Conservation (phyloP, 2,888 invertebrate species). For the Ischnura elegans region DNA sequence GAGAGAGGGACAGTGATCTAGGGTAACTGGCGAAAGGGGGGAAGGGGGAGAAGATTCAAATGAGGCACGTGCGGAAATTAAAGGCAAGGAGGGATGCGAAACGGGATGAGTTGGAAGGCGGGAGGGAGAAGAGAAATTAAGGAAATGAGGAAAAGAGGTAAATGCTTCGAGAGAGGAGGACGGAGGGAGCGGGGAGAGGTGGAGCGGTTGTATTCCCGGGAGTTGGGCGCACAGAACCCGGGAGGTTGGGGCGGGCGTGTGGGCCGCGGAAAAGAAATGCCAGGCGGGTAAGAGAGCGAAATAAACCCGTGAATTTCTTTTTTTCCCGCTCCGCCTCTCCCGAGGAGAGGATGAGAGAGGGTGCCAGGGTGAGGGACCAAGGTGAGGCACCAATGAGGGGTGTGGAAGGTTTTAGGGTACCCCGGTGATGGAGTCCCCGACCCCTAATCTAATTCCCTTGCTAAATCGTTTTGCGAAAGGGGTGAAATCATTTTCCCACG, state of each 20-base stretch:
- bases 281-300: background rate
- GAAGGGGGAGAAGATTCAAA: background rate
- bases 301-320: conserved; percentile 23
- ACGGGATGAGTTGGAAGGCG: background rate
- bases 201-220: background rate
- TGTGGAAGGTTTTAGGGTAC: background rate
- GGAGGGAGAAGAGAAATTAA: conserved; percentile 20
- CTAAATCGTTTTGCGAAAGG: conserved; percentile 66
- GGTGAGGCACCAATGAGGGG: background rate
- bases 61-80: conserved; percentile 38
- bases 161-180: background rate
- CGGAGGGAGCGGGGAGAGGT: background rate
- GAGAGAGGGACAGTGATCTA: conserved; percentile 17
- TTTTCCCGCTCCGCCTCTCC: background rate
- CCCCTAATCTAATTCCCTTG: conserved; percentile 58
- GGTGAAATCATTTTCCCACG: conserved; percentile 52
- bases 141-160: conserved; percentile 40
- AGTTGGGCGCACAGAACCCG: background rate
- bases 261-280: background rate
- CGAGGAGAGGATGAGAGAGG: background rate
- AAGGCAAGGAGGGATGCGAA: background rate
- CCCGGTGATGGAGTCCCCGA: conserved; percentile 60
- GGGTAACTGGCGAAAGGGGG: conserved; percentile 19
- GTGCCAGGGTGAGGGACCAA: background rate
- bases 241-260: background rate